Evolutionary conservation across 2,797 vertebrate species (phyloP), one percentile per base, ranked within the genome.

Genomic region (Paguma larvata): DNA sequence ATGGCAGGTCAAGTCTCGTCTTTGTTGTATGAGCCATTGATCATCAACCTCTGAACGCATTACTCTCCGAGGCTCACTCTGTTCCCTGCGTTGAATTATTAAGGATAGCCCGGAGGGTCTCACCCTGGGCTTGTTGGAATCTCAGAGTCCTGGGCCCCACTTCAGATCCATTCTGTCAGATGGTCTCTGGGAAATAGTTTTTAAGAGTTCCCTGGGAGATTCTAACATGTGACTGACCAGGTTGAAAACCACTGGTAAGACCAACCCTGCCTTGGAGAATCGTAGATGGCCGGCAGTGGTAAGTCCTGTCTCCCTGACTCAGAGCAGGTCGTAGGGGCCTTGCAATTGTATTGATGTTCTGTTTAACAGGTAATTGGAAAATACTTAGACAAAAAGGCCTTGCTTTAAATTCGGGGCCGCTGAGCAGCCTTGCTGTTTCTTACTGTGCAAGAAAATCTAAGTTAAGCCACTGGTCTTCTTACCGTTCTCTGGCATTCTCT

Each of bases 401-500:
- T 6, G 3, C 25, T 84, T 83, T 94, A 75, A n/a, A 59, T 84
- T 72, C 68, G 30, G 44, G 62, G 34, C 34, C 79, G 73, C 53
- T 72, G 25, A 44, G 38, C 59, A 88, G 75, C 38, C 75, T 88
- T 87, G 10, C 53, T 25, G 10, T 77, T 91, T 56, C 53, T 25
- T 91, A 86, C 90, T 62, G 34, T 93, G 86, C 44, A 84, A 75
- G 72, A 83, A 92, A 72, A 68, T 53, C 72, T 59, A 73, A 89
- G 67, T 78, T 73, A 75, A 80, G 85, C 72, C 82, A 78, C 77
- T n/a, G 48, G 72, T 92, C 19, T 75, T 89, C 13, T 41, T 84
- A 65, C 38, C 70, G 21, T 92, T 96, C 44, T 41, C 91, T 94
- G 93, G 72, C 85, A 95, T 96, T 77, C 89, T 93, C 92, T 90